Evolutionary conservation across 2,113 vertebrate species (phyloP), one percentile per base, ranked within the genome.

Genomic region (Eulacestoma nigropectus): DNA sequence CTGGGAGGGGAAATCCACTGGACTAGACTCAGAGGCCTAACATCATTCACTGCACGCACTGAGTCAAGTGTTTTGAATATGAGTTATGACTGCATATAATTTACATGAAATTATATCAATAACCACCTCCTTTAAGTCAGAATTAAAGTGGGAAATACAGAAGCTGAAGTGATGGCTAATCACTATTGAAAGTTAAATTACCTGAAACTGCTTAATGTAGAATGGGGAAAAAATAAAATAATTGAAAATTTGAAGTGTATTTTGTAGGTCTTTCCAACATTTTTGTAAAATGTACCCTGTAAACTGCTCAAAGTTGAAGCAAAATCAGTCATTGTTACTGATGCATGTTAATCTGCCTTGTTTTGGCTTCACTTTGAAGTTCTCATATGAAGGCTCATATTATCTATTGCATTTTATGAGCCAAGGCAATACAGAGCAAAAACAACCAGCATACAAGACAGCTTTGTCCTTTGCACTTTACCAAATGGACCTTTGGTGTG

Each of bases 381-480:
- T 39, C n/a, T n/a, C n/a, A n/a, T n/a, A 20, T 29, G n/a, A 62
- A 64, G n/a, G 27, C 29, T 88, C 30, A 1, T 25, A 15, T 42
- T 77, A 42, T 19, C 55, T 7, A 4, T 27, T 62, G 64, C 46
- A 39, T 35, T 84, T 72, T 33, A 35, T 35, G 55, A 81, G 55
- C 46, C 74, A 90, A 86, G n/a, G 32, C 22, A 22, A 26, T 15
- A 29, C 0, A 10, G 82, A 74, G 60, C 49, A 52, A 92, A 93
- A 30, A 0, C 9, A 55, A 11, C 16, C 39, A 42, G 6, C 11
- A 8, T 2, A 23, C 5, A 25, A 12, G 50, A 18, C 12, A 74
- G 9, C 49, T 73, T 47, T 78, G 55, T 72, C 55, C 35, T 74
- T 39, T 33, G 16, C 14, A 1, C 22, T 47, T 72, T 25, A 13